These are phyloP conservation scores for Calliopum simillimum DNA, from an alignment of 2,888 invertebrate species.

Conservation along the genomic window DNA sequence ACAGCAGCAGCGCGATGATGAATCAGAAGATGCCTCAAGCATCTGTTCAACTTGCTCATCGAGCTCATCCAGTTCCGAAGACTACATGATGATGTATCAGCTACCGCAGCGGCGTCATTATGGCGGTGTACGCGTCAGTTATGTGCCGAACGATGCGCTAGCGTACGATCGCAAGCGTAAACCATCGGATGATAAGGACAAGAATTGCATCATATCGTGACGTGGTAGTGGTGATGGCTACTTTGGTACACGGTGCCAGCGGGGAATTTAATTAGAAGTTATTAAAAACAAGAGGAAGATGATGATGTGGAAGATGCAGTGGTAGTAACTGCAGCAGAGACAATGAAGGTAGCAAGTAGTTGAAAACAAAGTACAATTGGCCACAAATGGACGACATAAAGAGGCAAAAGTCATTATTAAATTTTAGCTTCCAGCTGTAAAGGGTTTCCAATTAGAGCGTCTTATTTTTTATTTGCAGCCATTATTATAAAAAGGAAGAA, in stretches of 20 bases:
- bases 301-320: not conserved
- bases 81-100: slow-evolving; percentile 89
- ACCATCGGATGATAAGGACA: slow-evolving; percentile 68
- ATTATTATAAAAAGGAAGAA: too few relatives aligned
- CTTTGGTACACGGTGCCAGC: slow-evolving; percentile 31
- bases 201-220: slow-evolving; percentile 91
- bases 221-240: slow-evolving; percentile 53
- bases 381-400: slow-evolving; percentile 27
- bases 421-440: slow-evolving; percentile 35
- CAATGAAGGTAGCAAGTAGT: not conserved
- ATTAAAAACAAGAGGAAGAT: slow-evolving; percentile 34
- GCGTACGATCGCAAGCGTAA: slow-evolving; percentile 82
- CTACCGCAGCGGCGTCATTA: slow-evolving; percentile 85
- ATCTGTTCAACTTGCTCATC: slow-evolving; percentile 93
- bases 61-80: slow-evolving; percentile 84
- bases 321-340: not conserved
- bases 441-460: slow-evolving; percentile 4
- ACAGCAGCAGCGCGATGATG: slow-evolving; percentile 53
- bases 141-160: slow-evolving; percentile 92
- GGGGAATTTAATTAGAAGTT: slow-evolving; percentile 52
- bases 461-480: not conserved
- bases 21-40: slow-evolving; percentile 80
- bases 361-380: slow-evolving; percentile 8
- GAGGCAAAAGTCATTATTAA: slow-evolving; percentile 37
- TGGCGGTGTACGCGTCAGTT: slow-evolving; percentile 90